phyloP scores from a whole-genome alignment of 2,113 vertebrate genomes.

The Leiothrix lutea region DNA sequence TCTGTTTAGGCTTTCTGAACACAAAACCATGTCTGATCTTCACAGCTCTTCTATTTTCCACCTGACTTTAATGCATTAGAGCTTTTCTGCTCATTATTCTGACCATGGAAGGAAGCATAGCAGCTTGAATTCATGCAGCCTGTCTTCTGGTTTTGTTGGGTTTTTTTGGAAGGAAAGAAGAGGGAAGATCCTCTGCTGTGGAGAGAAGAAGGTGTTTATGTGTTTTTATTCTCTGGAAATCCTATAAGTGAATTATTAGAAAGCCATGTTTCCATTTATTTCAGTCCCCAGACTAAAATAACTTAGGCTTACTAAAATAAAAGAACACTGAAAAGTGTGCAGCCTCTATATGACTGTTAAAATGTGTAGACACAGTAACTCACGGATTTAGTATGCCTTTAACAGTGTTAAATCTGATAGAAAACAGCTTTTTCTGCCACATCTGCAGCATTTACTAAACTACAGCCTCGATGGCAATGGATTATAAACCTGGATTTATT shows the following conservation, averaged over 20 bases:
- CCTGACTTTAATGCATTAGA: background rate
- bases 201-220: background rate
- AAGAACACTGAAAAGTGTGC: background rate
- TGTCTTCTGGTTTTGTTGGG: background rate
- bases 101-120: background rate
- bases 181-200: background rate
- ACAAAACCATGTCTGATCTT: background rate
- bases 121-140: background rate
- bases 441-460: background rate
- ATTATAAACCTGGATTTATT: background rate
- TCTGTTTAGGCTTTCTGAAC: background rate
- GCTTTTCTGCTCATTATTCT: background rate
- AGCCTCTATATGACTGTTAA: background rate
- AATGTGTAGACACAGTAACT: background rate
- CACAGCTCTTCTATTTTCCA: background rate
- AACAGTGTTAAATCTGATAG: background rate
- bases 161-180: fast-evolving
- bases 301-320: background rate
- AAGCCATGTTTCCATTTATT: background rate
- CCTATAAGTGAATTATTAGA: background rate
- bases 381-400: background rate
- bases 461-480: background rate
- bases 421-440: background rate
- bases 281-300: background rate
- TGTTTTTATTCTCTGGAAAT: background rate